phyloP scores from a whole-genome alignment of 1,140 invertebrate genomes.

The Cherax destructor region DNA sequence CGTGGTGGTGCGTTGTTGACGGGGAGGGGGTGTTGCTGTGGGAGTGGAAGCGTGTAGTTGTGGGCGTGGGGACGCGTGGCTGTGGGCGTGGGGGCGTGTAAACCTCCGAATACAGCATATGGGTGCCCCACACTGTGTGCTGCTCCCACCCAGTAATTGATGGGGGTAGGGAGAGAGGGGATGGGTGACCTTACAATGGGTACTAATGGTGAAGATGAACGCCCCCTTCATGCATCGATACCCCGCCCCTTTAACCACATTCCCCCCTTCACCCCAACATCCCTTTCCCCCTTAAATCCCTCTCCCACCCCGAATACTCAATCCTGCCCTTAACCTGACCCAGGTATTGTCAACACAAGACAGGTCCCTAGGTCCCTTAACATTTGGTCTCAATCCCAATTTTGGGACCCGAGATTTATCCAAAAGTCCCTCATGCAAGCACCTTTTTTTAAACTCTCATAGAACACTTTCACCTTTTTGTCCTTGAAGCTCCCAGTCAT shows the following conservation, averaged over 20 bases:
- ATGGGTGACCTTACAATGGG: slow-evolving; percentile 38
- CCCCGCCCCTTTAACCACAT: neutral
- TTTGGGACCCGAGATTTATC: too few relatives aligned
- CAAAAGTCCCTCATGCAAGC: too few relatives aligned
- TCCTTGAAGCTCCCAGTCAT: too few relatives aligned
- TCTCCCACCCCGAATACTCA: too few relatives aligned
- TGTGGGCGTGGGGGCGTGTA: neutral
- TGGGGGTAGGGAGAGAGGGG: neutral
- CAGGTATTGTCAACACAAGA: too few relatives aligned
- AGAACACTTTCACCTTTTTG: too few relatives aligned
- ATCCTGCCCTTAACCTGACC: too few relatives aligned
- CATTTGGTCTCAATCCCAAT: too few relatives aligned
- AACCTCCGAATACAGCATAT: too few relatives aligned
- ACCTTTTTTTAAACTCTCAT: too few relatives aligned
- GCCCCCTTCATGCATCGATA: slow-evolving; percentile 5
- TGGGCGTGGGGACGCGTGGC: neutral
- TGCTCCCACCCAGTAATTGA: slow-evolving; percentile 6
- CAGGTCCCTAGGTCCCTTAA: too few relatives aligned
- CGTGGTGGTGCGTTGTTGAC: neutral
- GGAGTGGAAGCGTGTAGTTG: neutral
- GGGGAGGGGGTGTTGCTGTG: neutral
- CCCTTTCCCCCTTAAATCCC: neutral
- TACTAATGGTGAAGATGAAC: slow-evolving; percentile 27
- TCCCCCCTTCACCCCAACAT: too few relatives aligned
- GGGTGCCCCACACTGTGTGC: neutral